A percentile compares a stretch with the other conserved stretches of the same genome.
Conservation (phyloP, 2,888 invertebrate species). For the Drosophila algonquin region DNA sequence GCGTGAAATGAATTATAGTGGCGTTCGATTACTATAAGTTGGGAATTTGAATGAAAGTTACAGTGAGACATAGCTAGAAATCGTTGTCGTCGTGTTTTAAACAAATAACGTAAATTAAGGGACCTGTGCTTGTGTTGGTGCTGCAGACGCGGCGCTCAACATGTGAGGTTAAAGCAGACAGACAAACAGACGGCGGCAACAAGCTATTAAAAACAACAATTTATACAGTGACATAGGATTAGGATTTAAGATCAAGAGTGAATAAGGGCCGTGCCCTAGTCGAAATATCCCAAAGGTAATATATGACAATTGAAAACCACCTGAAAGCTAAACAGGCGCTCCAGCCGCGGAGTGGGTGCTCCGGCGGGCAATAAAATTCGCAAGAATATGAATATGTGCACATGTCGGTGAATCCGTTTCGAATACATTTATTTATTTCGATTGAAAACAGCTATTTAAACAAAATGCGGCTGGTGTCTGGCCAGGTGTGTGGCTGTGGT, state of each 20-base stretch:
- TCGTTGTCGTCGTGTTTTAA: neutral
- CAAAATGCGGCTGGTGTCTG: conserved; percentile 42
- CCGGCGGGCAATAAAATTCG: conserved; percentile 32
- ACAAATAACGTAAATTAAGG: neutral
- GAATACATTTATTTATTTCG: conserved; percentile 27
- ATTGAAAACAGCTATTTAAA: conserved; percentile 61
- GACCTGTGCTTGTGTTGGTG: conserved; percentile 47
- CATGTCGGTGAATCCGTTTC: conserved; percentile 17
- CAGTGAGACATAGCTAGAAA: neutral
- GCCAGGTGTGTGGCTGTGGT: conserved; percentile 46
- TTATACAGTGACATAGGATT: conserved; percentile 23
- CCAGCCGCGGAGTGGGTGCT: conserved; percentile 36
- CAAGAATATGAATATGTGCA: conserved; percentile 17
- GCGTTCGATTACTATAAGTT: conserved; percentile 10
- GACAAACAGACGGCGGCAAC: conserved; percentile 61
- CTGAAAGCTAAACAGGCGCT: neutral
- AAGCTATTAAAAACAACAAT: conserved; percentile 39
- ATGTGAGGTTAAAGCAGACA: conserved; percentile 82
- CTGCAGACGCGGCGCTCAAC: conserved; percentile 76
- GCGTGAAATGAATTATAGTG: conserved; percentile 26
- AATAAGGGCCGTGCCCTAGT: conserved; percentile 9
- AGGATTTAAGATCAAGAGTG: conserved; percentile 14
- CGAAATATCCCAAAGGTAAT: conserved; percentile 59
- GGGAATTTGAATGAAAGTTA: neutral
- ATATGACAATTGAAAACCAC: conserved; percentile 1